These are phyloP conservation scores for Fregata magnificens DNA, from an alignment of 2,113 vertebrate species.

Conservation along the genomic window DNA sequence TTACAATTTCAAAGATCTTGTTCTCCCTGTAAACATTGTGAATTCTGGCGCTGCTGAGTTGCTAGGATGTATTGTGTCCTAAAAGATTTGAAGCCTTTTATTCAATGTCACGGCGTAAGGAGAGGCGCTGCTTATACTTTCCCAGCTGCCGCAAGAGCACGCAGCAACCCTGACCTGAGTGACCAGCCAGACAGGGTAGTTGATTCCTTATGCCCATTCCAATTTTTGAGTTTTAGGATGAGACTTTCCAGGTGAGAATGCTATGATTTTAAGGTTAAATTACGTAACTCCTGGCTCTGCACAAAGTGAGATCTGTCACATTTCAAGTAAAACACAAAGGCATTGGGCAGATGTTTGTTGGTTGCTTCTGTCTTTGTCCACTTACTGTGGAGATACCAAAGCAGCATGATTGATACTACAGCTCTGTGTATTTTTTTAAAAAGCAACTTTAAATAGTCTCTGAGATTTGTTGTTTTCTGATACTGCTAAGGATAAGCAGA, in stretches of 20 bases:
- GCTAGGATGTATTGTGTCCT: neutral
- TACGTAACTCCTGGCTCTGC: neutral
- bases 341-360: neutral
- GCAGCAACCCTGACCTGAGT: neutral
- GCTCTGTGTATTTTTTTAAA: neutral
- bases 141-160: neutral
- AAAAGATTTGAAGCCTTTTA: neutral
- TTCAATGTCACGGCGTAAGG: neutral
- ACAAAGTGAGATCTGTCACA: fast-evolving
- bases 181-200: neutral
- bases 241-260: neutral
- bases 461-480: neutral
- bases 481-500: neutral
- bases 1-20: neutral
- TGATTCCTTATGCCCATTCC: neutral
- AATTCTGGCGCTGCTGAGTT: neutral
- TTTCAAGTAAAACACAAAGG: neutral
- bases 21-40: neutral
- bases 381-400: neutral
- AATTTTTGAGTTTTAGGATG: neutral
- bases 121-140: neutral
- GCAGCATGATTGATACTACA: neutral
- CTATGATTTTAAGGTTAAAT: neutral
- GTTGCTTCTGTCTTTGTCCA: neutral
- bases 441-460: neutral